phyloP scores from a whole-genome alignment of 2,888 invertebrate genomes.

The Sialis lutaria region DNA sequence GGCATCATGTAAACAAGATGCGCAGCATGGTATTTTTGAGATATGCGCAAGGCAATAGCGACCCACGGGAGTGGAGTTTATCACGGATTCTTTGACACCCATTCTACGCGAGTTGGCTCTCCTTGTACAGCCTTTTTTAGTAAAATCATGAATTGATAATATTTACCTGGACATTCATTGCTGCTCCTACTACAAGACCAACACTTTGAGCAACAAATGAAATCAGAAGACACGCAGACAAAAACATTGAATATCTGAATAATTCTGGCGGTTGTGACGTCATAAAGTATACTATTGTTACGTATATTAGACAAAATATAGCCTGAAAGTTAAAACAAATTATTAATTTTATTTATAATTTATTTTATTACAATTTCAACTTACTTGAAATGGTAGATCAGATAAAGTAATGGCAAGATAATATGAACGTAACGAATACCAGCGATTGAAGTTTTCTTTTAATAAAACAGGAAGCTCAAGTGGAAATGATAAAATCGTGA shows the following conservation, averaged over 20 bases:
- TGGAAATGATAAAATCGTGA: conserved; percentile 93
- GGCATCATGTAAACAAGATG: too few species aligned
- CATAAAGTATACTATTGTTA: conserved; percentile 84
- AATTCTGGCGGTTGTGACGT: conserved; percentile 81
- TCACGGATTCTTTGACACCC: too few species aligned
- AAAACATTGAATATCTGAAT: conserved; percentile 74
- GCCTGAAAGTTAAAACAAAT: conserved; percentile 37
- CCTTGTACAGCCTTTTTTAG: too few species aligned
- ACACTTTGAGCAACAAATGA: conserved; percentile 93
- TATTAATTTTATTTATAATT: background rate
- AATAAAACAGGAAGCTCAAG: conserved; percentile 88
- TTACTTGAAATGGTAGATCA: conserved; percentile 95
- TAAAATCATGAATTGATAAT: background rate
- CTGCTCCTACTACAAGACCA: conserved; percentile 87
- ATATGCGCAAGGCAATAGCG: too few species aligned
- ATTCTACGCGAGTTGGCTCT: too few species aligned
- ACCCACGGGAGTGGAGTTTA: too few species aligned
- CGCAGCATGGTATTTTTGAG: too few species aligned
- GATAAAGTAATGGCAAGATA: conserved; percentile 91
- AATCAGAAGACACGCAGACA: conserved; percentile 72
- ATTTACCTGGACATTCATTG: conserved; percentile 72
- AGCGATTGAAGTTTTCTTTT: conserved; percentile 90
- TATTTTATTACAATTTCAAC: conserved; percentile 4
- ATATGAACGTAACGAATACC: conserved; percentile 90
- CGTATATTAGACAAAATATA: conserved; percentile 83